A percentile compares a stretch with the other conserved stretches of the same genome.
Conservation (phyloP, 2,113 vertebrate genomes). For the Stegostoma tigrinum region DNA sequence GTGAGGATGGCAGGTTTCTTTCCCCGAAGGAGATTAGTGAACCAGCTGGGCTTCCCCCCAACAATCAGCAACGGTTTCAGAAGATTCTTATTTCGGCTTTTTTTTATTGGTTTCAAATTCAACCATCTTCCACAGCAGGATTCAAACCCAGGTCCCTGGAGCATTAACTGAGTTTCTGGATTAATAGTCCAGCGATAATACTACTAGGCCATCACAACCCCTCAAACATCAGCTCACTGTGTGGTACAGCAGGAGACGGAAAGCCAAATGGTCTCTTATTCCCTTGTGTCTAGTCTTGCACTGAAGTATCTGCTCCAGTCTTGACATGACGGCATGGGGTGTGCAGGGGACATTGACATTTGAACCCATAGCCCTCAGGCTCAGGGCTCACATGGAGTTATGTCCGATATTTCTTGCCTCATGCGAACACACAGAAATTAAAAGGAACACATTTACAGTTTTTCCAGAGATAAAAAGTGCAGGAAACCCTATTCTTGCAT, state of each 20-base stretch:
- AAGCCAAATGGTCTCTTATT: background rate
- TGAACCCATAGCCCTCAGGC: background rate
- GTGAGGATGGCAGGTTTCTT: no score
- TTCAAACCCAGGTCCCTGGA: no score
- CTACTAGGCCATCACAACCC: no score
- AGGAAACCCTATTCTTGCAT: background rate
- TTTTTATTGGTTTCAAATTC: no score
- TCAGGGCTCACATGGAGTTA: background rate
- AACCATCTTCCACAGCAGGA: no score
- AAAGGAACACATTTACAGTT: background rate
- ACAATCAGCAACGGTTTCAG: no score
- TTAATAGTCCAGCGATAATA: no score
- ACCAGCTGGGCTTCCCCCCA: no score
- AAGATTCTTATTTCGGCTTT: no score
- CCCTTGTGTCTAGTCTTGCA: background rate
- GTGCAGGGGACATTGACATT: background rate
- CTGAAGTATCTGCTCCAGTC: background rate
- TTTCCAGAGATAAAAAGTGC: background rate
- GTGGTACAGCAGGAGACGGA: background rate
- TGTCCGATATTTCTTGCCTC: background rate
- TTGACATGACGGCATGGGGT: background rate
- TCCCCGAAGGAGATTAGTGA: no score
- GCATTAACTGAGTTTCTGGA: no score
- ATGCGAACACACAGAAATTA: background rate
- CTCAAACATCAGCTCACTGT: background rate